Conservation (phyloP, 2,113 vertebrate species). For the Dromaius novaehollandiae region DNA sequence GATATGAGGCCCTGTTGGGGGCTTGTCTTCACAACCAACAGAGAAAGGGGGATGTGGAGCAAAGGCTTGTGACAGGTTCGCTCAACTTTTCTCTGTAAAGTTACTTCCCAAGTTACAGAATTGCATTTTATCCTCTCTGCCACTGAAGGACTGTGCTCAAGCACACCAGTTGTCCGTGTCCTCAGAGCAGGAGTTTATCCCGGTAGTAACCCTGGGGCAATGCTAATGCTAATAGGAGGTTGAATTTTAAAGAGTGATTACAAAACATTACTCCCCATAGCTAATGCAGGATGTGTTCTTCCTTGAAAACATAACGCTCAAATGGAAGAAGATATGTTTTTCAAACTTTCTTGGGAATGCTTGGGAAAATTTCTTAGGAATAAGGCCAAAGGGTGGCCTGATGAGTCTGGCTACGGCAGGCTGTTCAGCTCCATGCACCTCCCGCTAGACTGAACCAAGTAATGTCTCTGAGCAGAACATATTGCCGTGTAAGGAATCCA, state of each 20-base stretch:
- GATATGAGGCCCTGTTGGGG: not conserved
- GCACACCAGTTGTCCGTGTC: not conserved
- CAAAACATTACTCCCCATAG: not conserved
- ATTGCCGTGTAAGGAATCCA: not conserved
- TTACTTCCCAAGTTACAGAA: not conserved
- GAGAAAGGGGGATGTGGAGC: not conserved
- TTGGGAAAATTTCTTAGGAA: not conserved
- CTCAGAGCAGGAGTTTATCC: not conserved
- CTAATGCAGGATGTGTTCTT: not conserved
- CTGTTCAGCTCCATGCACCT: not conserved
- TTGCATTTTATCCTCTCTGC: not conserved
- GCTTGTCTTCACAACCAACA: not conserved
- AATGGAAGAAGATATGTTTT: not conserved
- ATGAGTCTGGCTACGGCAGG: not conserved
- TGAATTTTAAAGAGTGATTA: not conserved
- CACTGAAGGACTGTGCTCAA: not conserved
- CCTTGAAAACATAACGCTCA: not conserved
- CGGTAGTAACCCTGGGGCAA: not conserved
- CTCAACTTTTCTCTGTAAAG: not conserved
- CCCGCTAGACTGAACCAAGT: not conserved
- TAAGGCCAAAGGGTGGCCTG: not conserved
- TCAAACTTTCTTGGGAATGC: not conserved
- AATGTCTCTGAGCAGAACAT: accelerated
- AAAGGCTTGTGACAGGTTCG: not conserved
- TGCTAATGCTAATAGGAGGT: not conserved